phyloP scores from a whole-genome alignment of 2,113 vertebrate genomes.

The Astur gentilis region DNA sequence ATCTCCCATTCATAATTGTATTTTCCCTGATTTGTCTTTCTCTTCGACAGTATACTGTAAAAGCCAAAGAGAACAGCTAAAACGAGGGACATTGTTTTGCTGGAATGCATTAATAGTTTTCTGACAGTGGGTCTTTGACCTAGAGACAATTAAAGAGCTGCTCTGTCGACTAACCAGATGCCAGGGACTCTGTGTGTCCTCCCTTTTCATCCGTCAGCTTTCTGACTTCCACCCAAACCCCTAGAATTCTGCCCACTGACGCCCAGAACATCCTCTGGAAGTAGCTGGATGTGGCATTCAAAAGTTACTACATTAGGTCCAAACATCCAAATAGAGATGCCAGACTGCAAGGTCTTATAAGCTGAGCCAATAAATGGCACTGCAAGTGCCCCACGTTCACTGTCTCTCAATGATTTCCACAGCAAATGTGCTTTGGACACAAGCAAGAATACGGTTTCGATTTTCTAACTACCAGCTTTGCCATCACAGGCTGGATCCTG shows the following conservation, averaged over 20 bases:
- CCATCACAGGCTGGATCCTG: neutral
- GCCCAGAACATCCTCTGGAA: neutral
- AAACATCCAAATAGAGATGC: neutral
- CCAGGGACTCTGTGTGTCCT: neutral
- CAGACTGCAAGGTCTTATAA: neutral
- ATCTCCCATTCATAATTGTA: neutral
- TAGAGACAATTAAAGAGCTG: neutral
- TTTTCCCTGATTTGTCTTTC: neutral
- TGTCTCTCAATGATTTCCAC: neutral
- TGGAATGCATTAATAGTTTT: constrained; percentile 11
- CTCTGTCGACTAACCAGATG: neutral
- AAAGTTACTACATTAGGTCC: neutral
- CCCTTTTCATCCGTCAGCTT: neutral
- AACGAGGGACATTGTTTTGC: neutral
- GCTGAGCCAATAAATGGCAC: neutral
- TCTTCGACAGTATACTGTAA: neutral
- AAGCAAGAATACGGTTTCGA: neutral
- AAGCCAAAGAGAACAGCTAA: neutral
- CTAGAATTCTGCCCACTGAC: neutral
- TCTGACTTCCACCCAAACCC: neutral
- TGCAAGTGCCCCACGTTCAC: neutral
- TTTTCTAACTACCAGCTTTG: neutral
- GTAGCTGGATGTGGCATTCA: neutral
- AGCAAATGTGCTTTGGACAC: neutral
- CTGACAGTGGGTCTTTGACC: neutral